Evolutionary conservation across 1,140 invertebrate genomes (phyloP).

Genomic region (Zelostemma sp.): DNA sequence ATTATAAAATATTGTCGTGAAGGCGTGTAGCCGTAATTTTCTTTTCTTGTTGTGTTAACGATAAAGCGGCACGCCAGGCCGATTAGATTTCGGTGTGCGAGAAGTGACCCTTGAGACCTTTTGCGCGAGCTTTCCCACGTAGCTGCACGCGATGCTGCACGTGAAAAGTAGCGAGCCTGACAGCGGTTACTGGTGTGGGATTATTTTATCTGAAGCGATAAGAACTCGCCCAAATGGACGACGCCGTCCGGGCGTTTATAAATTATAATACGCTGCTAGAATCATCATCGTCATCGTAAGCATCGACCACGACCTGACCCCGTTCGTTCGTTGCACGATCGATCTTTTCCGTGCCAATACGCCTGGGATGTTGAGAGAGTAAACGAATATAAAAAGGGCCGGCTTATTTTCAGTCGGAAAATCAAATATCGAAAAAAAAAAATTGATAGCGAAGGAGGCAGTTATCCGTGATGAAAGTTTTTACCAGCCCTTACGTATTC

Average conservation of each 20-base stretch:
- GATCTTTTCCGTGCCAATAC: slow-evolving; percentile 11
- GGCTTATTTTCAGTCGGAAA: no score
- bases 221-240: slow-evolving; percentile 19
- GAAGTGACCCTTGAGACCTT: slow-evolving; percentile 38
- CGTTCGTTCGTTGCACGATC: slow-evolving; percentile 14
- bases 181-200: slow-evolving; percentile 27
- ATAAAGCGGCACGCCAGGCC: slow-evolving; percentile 42
- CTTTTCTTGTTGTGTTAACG: slow-evolving; percentile 39
- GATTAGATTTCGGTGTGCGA: slow-evolving; percentile 47
- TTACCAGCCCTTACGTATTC: background rate
- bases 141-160: slow-evolving; percentile 41
- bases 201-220: slow-evolving; percentile 51
- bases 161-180: slow-evolving; percentile 46
- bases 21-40: slow-evolving; percentile 32
- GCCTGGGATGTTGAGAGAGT: slow-evolving; percentile 3
- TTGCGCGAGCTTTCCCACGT: slow-evolving; percentile 20
- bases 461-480: no score
- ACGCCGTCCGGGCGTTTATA: slow-evolving; percentile 34
- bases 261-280: slow-evolving; percentile 50
- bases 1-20: background rate
- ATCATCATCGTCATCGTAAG: slow-evolving; percentile 44
- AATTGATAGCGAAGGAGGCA: no score
- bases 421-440: no score
- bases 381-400: no score
- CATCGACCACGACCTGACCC: slow-evolving; percentile 22